Evolutionary conservation across 2,113 vertebrate species (phyloP).

Genomic region (Galbula dea): DNA sequence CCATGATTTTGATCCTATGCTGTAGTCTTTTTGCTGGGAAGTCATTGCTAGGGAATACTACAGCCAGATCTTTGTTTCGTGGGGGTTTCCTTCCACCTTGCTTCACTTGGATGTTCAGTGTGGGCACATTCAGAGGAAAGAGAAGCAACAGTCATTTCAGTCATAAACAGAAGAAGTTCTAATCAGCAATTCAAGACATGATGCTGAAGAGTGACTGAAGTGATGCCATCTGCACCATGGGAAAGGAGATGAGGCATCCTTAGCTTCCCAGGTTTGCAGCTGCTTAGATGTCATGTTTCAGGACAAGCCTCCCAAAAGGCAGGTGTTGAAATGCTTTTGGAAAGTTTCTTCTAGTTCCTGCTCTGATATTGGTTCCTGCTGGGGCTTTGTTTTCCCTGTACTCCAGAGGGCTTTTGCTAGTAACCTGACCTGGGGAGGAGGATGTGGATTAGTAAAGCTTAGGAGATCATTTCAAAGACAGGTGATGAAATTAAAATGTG

Average conservation of each 20-base stretch:
- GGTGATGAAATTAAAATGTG: neutral
- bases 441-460: neutral
- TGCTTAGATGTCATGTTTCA: neutral
- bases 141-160: neutral
- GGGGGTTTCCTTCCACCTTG: neutral
- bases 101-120: neutral
- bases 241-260: slow-evolving; percentile 26
- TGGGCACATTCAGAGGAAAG: neutral
- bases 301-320: neutral
- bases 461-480: neutral
- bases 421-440: neutral
- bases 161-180: too few relatives aligned
- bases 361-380: neutral
- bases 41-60: slow-evolving; percentile 26
- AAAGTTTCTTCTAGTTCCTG: neutral
- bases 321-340: neutral
- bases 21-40: slow-evolving; percentile 53
- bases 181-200: neutral
- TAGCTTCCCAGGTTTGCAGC: slow-evolving; percentile 43
- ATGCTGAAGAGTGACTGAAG: slow-evolving; percentile 50
- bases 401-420: neutral
- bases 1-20: slow-evolving; percentile 55
- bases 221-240: slow-evolving; percentile 37
- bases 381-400: neutral
- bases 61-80: neutral